These are phyloP conservation scores for Ips nitidus DNA, from an alignment of 1,140 invertebrate genomes.

Conservation along the genomic window DNA sequence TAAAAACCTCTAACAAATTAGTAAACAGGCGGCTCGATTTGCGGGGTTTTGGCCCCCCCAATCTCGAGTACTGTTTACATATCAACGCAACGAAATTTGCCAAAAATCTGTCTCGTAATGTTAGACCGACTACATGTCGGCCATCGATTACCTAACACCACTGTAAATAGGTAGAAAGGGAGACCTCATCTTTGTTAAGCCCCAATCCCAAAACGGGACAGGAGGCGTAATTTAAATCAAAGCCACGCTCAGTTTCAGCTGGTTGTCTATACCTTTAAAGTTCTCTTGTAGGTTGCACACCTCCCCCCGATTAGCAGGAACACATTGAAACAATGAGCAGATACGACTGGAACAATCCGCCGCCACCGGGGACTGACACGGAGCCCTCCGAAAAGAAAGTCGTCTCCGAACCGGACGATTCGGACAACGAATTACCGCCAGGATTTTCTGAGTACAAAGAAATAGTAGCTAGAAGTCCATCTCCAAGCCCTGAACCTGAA, in stretches of 20 bases:
- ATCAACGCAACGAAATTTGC: conserved; percentile 14
- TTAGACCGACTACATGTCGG: conserved; percentile 11
- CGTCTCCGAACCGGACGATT: background rate
- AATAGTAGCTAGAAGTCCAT: no score
- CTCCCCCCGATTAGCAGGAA: conserved; percentile 39
- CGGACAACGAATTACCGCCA: no score
- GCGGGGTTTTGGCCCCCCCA: background rate
- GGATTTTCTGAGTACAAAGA: no score
- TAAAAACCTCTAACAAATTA: conserved; percentile 8
- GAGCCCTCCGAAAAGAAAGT: conserved; percentile 28
- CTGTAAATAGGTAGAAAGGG: conserved; percentile 20
- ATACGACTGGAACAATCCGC: conserved; percentile 47
- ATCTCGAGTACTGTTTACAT: background rate
- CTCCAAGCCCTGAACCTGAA: conserved; percentile 13
- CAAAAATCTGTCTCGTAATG: conserved; percentile 13
- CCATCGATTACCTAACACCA: conserved; percentile 42
- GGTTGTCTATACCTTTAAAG: conserved; percentile 52
- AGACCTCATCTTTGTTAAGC: conserved; percentile 20
- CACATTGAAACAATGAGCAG: conserved; percentile 40
- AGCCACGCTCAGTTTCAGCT: conserved; percentile 37
- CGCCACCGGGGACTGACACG: conserved; percentile 48
- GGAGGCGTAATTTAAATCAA: conserved; percentile 31
- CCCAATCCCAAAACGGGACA: background rate
- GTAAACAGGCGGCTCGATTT: background rate
- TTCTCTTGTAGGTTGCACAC: conserved; percentile 48